phyloP scores from a whole-genome alignment of 2,113 vertebrate species.

The Lagopus muta region DNA sequence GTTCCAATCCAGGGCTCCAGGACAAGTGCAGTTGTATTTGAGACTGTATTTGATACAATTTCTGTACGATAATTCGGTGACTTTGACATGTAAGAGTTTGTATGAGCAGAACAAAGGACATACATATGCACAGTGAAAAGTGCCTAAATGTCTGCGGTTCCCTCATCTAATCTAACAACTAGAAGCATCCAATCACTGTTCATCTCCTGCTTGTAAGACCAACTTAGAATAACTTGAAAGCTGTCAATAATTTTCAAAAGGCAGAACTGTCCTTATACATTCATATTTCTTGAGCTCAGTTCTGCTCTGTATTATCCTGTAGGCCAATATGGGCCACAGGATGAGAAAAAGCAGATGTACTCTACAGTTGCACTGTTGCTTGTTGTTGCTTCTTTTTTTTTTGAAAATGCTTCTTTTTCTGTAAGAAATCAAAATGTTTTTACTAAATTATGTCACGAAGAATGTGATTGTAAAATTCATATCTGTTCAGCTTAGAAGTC shows the following conservation, averaged over 20 bases:
- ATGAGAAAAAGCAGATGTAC: constrained; percentile 6
- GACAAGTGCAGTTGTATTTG: neutral
- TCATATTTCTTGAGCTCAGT: neutral
- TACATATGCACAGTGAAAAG: neutral
- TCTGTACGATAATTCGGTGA: neutral
- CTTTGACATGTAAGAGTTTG: neutral
- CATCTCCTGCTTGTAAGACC: neutral
- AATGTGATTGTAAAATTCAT: neutral
- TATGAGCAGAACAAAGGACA: neutral
- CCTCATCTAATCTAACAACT: neutral
- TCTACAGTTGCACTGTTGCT: neutral
- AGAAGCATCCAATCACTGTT: neutral
- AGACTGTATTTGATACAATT: neutral
- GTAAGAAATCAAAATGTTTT: neutral
- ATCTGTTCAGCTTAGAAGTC: neutral
- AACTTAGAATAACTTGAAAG: neutral
- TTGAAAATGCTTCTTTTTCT: neutral
- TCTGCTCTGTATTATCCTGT: neutral
- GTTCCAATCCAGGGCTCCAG: neutral
- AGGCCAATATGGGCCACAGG: neutral
- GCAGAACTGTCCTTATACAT: neutral
- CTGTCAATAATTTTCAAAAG: neutral
- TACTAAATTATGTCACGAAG: neutral
- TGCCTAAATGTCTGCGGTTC: neutral
- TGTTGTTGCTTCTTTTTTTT: no score